Evolutionary conservation across 2,113 vertebrate species (phyloP), one percentile per base, ranked within the genome.

Genomic region (Smithornis capensis): DNA sequence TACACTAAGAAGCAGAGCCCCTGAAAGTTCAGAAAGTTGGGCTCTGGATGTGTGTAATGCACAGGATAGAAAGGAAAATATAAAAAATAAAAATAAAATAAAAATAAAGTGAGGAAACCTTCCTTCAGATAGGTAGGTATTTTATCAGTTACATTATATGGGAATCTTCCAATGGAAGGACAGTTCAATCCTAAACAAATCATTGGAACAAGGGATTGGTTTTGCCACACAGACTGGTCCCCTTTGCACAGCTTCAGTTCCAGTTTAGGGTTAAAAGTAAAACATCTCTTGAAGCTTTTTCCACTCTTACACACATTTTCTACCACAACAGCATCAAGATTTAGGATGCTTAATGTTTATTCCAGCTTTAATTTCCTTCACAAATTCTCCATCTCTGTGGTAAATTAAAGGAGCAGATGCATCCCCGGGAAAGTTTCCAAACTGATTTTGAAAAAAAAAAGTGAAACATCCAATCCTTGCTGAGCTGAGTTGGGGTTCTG

Each of bases 361-460:
- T 80, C 63, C 67, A 94, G 71, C 76, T 74, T 68, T 81, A 27
- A 75, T 96, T 85, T 94, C 87, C 74, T 90, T 75, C 79, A 77
- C 12, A 44, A 65, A 64, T 67, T 89, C 57, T 85, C 57, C n/a
- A 64, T 79, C 38, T 59, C 59, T 9, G n/a, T 50, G 60, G 44
- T 47, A 93, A 91, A 91, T 92, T 95, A 71, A 82, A 94, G 79
- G 56, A 95, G 64, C 92, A 96, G 91, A 93, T 91, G 84, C 40
- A 56, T 50, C 57, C 45, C 77, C 63, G 83, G 90, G 92, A 95
- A 93, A 3, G 17, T 64, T 95, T 95, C 89, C 95, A 96, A 53
- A 11, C 11, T 62, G 86, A 35, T 91, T 94, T 77, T 92, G 92
- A 47, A 47, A 47, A 47, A 85, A 84, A 78, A 73, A 92, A 87